A percentile compares a stretch with the other conserved stretches of the same genome.
Evolutionary conservation across 2,113 vertebrate species (phyloP).

Genomic region (Otis tarda): DNA sequence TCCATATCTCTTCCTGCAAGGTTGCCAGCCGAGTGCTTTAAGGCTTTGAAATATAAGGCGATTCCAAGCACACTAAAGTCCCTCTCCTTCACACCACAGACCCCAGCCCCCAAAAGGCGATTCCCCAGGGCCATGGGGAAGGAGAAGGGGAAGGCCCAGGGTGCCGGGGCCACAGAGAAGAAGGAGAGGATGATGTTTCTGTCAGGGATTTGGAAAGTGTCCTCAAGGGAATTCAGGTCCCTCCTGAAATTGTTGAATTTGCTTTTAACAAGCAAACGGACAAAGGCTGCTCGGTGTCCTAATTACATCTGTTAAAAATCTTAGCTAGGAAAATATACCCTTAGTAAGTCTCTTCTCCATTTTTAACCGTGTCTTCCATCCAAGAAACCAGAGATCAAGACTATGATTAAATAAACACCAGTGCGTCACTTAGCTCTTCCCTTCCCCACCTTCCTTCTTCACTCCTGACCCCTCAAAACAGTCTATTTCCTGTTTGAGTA

Average conservation of each 20-base stretch:
- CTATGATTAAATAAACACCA: conserved; percentile 2
- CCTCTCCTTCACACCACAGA: not conserved
- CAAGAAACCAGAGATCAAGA: not conserved
- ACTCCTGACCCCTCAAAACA: not conserved
- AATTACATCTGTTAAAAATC: not conserved
- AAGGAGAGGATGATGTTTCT: not conserved
- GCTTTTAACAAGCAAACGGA: not conserved
- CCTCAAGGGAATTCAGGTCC: not conserved
- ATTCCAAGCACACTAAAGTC: not conserved
- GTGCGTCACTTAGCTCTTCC: not conserved
- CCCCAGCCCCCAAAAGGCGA: accelerated
- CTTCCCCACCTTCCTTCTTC: not conserved
- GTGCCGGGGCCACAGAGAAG: not conserved
- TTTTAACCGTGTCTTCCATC: not conserved
- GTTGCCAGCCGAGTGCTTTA: not conserved
- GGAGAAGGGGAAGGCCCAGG: not conserved
- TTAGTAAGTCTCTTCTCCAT: not conserved
- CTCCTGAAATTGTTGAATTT: not conserved
- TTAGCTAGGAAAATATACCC: not conserved
- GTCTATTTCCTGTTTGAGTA: not conserved
- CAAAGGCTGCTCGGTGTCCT: not conserved
- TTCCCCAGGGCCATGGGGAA: not conserved
- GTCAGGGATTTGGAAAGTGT: not conserved
- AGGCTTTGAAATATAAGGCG: not conserved
- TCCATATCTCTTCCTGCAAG: not conserved